Evolutionary conservation across 2,797 vertebrate genomes (phyloP).

Genomic region (Gallinago solitaria): DNA sequence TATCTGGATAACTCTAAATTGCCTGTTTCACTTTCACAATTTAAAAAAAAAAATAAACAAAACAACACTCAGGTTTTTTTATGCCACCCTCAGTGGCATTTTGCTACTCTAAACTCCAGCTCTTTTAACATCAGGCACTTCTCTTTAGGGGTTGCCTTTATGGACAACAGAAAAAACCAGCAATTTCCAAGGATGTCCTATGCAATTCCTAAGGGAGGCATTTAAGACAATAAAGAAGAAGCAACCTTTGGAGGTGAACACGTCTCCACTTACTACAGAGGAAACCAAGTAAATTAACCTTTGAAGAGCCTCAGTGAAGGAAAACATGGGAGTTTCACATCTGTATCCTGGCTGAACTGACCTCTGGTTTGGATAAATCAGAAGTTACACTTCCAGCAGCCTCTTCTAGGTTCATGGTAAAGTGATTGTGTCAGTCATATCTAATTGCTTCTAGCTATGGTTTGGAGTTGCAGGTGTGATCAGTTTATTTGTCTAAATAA

Average conservation of each 20-base stretch:
- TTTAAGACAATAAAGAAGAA: background rate
- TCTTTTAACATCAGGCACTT: background rate
- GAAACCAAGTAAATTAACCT: background rate
- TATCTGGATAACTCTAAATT: background rate
- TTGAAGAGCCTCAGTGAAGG: background rate
- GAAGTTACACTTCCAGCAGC: background rate
- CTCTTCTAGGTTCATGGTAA: background rate
- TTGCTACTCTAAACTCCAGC: background rate
- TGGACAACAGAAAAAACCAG: background rate
- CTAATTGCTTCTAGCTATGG: background rate
- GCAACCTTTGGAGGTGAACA: background rate
- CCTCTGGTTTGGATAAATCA: background rate
- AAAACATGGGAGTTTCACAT: background rate
- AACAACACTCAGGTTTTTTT: background rate
- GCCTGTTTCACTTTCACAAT: background rate
- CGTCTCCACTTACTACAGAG: background rate
- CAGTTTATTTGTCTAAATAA: background rate
- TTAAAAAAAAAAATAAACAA: background rate
- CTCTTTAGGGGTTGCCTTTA: background rate
- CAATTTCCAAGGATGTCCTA: background rate
- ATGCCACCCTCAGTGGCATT: background rate
- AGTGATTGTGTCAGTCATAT: background rate
- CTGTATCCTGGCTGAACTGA: background rate
- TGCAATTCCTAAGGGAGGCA: background rate
- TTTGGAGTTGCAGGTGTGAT: background rate